A percentile compares a stretch with the other conserved stretches of the same genome.
These are phyloP conservation scores for Microhierax caerulescens DNA, from an alignment of 2,797 vertebrate genomes.

Conservation along the genomic window DNA sequence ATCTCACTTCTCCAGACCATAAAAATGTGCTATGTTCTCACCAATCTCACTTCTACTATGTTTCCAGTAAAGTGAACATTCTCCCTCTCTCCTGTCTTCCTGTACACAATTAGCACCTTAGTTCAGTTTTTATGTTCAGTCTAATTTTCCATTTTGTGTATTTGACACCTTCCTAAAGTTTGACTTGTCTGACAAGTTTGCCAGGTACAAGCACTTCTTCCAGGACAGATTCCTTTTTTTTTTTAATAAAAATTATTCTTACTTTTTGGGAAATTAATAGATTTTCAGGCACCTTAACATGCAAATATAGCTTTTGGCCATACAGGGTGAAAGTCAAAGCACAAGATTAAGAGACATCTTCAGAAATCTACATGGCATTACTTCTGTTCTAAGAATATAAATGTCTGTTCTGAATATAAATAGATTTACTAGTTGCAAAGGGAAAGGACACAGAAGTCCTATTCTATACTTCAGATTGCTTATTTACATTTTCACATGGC, in stretches of 20 bases:
- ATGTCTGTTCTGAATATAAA: not conserved
- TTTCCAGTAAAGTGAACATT: not conserved
- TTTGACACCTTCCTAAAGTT: conserved; percentile 39
- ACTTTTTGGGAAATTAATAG: not conserved
- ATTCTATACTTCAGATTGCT: not conserved
- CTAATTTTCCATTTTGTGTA: conserved; percentile 5
- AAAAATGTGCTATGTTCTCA: not conserved
- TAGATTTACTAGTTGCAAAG: not conserved
- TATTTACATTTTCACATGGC: not conserved
- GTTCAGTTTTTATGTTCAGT: not conserved
- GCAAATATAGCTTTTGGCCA: not conserved
- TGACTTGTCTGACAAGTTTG: conserved; percentile 43
- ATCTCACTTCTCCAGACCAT: not conserved
- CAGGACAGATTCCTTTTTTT: not conserved
- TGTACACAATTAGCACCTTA: conserved; percentile 46
- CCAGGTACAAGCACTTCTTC: conserved; percentile 3
- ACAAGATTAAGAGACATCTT: not conserved
- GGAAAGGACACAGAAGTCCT: not conserved
- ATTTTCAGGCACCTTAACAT: not conserved
- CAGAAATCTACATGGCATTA: not conserved
- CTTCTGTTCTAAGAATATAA: not conserved
- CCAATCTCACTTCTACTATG: not conserved
- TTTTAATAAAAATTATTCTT: not conserved
- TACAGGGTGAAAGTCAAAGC: not conserved
- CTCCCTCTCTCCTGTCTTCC: not conserved